Conservation (phyloP, 2,113 vertebrate genomes). For the Pseudolaguvia tuberculata region DNA sequence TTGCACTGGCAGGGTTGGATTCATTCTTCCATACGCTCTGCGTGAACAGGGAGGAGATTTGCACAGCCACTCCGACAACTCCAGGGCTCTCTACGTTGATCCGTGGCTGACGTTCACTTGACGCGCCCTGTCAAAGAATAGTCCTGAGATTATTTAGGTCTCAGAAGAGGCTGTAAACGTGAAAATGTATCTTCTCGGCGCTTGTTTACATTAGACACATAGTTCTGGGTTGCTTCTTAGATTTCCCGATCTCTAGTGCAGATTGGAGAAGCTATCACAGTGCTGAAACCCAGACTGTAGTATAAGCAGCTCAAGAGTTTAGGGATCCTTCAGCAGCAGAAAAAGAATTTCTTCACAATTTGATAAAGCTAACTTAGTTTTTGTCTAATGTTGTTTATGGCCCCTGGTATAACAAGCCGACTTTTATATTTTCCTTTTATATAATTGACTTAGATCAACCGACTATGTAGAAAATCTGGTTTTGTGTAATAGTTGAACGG, state of each 20-base stretch:
- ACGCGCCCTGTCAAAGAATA: conserved; percentile 29
- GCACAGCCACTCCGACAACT: conserved; percentile 36
- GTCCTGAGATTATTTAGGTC: conserved; percentile 39
- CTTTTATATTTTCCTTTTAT: background rate
- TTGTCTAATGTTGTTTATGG: background rate
- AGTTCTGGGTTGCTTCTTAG: conserved; percentile 24
- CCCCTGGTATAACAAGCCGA: background rate
- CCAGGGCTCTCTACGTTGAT: conserved; percentile 12
- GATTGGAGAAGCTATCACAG: background rate
- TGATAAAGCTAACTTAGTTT: background rate
- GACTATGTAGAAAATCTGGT: background rate
- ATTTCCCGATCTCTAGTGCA: conserved; percentile 31
- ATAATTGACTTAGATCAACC: too few relatives aligned
- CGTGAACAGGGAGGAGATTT: conserved; percentile 44
- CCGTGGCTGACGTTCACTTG: background rate
- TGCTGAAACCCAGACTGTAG: background rate
- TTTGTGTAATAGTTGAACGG: background rate
- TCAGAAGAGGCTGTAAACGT: conserved; percentile 35
- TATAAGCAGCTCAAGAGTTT: background rate
- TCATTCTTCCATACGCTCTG: conserved; percentile 34
- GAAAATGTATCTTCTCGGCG: conserved; percentile 38
- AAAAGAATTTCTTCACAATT: background rate
- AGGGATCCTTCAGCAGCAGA: background rate
- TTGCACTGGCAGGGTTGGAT: conserved; percentile 34
- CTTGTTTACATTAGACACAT: conserved; percentile 45